Evolutionary conservation across 1,140 invertebrate genomes (phyloP), one percentile per base, ranked within the genome.

Genomic region (Bombus vancouverensis): DNA sequence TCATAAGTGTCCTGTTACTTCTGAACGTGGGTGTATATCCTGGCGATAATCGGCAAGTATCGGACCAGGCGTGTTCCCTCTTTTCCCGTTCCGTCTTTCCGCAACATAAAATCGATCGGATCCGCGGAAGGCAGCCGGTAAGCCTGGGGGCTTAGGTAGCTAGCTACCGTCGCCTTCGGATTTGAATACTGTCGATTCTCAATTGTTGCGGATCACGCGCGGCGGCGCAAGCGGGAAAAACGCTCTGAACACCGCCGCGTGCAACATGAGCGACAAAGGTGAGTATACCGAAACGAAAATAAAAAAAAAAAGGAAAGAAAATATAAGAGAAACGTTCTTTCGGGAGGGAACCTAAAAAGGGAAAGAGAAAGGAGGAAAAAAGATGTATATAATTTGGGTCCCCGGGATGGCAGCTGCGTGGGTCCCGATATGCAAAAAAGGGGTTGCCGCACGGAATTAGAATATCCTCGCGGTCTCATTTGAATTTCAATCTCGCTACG

Each of bases 401-500:
- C 80, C 85, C 66, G 75, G 47, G 37, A 68, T 80, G 90, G 84
- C 87, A 90, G 90, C 90, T 91, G 89, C 89, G 90, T 91, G 90
- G 89, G 93, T 90, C 93, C 90, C 89, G 91, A 94, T 94, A 94
- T 94, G 93, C 94, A 95, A 95, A 95, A 91, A 90, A 94, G 94
- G 94, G 94, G 93, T 94, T 92, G 92, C 88, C 86, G 92, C 92
- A 89, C 90, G 92, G 93, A 95, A 95, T 95, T 94, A 94, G 93
- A 95, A 95, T 95, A 95, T 95, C 94, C 94, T 95, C 95, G 95
- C 92, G 95, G 94, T 95, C 95, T 95, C 95, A 95, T 95, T 95
- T 95, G 94, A 95, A 95, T 95, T 95, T 95, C 92, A 93, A 94
- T 93, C 92, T 94, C 88, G 88, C 88, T 89, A 62, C 75, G 83